Evolutionary conservation across 2,888 invertebrate genomes (phyloP).

Genomic region (Strigamia transsilvanica): DNA sequence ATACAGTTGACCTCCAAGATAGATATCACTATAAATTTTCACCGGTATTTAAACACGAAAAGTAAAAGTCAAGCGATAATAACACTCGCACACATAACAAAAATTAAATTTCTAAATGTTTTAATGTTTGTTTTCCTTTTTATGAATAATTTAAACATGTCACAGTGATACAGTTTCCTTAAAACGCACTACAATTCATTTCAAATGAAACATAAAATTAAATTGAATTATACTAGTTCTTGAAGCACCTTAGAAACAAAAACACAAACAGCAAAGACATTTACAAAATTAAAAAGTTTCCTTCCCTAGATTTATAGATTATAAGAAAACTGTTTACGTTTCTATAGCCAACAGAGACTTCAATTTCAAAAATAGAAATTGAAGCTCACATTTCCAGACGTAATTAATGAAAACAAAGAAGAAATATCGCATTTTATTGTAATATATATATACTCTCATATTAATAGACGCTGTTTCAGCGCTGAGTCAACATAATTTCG

Average conservation of each 20-base stretch:
- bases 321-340: background rate
- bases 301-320: background rate
- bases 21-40: too few species aligned
- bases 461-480: slow-evolving; percentile 45
- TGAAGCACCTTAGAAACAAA: background rate
- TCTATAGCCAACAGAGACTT: background rate
- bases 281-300: background rate
- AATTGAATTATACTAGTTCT: background rate
- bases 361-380: background rate
- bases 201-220: background rate
- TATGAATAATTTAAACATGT: too few species aligned
- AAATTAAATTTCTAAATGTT: too few species aligned
- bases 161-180: background rate
- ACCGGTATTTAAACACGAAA: too few species aligned
- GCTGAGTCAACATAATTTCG: slow-evolving; percentile 42
- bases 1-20: too few species aligned
- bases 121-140: too few species aligned
- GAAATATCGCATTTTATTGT: background rate
- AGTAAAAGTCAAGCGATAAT: too few species aligned
- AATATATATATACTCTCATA: background rate
- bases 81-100: too few species aligned
- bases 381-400: background rate
- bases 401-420: background rate
- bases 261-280: background rate
- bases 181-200: background rate